These are phyloP conservation scores for Riparia riparia DNA, from an alignment of 2,113 vertebrate genomes.

Conservation along the genomic window DNA sequence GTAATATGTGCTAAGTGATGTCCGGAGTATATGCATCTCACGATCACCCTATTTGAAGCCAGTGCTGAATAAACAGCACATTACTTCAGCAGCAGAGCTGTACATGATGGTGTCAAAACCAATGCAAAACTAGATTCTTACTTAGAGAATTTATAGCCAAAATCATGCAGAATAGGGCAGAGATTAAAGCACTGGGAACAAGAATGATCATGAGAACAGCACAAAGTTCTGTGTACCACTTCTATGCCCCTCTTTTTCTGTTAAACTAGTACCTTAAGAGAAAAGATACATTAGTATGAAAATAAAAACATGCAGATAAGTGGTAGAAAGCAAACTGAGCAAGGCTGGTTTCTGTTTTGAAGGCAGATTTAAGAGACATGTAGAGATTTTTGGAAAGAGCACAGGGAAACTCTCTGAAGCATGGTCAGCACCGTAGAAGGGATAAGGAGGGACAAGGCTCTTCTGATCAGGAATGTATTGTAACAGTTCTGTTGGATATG, in stretches of 20 bases:
- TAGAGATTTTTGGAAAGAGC: neutral
- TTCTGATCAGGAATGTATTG: neutral
- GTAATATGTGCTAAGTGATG: neutral
- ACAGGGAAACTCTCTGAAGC: neutral
- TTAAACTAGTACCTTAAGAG: neutral
- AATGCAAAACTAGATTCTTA: neutral
- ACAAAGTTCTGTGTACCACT: neutral
- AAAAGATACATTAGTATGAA: neutral
- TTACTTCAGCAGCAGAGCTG: neutral
- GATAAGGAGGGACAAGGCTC: neutral
- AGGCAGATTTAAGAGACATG: neutral
- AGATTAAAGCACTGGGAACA: neutral
- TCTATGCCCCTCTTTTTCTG: neutral
- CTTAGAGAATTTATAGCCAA: neutral
- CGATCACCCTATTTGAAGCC: neutral
- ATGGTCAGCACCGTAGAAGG: accelerated
- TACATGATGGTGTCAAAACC: neutral
- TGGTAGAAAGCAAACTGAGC: neutral
- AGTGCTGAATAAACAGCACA: neutral
- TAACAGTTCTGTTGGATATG: neutral
- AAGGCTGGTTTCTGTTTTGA: neutral
- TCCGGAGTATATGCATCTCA: neutral
- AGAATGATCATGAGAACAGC: neutral
- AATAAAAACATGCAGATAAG: neutral
- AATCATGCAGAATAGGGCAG: accelerated